Base-by-base conservation (phyloP, 2,888 invertebrate species). In the Epistrophe grossulariae region DNA sequence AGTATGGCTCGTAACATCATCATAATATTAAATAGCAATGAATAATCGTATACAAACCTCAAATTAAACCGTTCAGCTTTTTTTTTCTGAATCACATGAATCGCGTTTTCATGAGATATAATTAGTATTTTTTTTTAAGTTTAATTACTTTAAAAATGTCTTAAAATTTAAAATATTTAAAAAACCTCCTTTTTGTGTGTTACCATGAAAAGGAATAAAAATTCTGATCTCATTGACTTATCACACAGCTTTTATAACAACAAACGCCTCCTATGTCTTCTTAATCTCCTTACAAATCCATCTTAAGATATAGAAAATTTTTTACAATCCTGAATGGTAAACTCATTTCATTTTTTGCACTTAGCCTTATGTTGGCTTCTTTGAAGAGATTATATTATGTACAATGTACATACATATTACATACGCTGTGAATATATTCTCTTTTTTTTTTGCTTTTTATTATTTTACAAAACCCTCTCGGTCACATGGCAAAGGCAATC, bases 341-440 rank as follows among this genome's bases (percentile, higher is more conserved):
- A 81, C 70, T 38, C 66, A 70, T 74, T 84, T 74, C n/a, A 19
- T 59, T 73, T n/a, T 78, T 74, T 17, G 15, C 60, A 78, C 66
- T 73, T 17, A 66, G 59, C 35, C 38, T 38, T 66, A 45, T 64
- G 62, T 48, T 52, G 68, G 35, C 35, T 35, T 50, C 28, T 35
- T 68, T 68, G 66, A 68, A 13, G 8, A 68, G 66, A 68, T 50
- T 68, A 31, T 4, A 7, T n/a, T 3, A 24, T 24, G 3, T 24
- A 31, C 31, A 5, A 28, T 28, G 28, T 28, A 5, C 4, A 31
- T 6, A 31, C 31, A 31, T 31, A 31, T 31, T 5, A 2, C 6
- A 7, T 35, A 68, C 48, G 5, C 35, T 48, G 66, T 9, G n/a
- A 66, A 48, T 31, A 48, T 24, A 24, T 24, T 24, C 24, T 24